phyloP scores from a whole-genome alignment of 2,113 vertebrate genomes.

The Cololabis saira region DNA sequence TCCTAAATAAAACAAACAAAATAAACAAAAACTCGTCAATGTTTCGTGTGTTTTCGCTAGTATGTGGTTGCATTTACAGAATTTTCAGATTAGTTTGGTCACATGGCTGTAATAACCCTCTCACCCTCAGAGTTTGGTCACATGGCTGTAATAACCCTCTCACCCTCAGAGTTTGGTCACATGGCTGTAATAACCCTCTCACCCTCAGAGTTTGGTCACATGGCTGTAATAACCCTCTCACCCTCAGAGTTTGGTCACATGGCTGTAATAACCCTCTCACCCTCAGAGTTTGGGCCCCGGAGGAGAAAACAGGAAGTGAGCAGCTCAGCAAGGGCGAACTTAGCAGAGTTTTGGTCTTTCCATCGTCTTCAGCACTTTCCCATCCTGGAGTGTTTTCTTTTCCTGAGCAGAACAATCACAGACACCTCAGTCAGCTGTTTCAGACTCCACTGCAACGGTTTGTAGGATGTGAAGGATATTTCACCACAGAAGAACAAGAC shows the following conservation, averaged over 20 bases:
- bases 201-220: constrained; percentile 25
- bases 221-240: neutral
- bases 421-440: neutral
- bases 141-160: neutral
- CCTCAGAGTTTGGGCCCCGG: constrained; percentile 10
- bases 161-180: too few species aligned
- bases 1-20: too few species aligned
- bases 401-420: constrained; percentile 12
- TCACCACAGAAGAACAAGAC: neutral
- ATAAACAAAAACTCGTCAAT: too few species aligned
- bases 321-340: constrained; percentile 41
- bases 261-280: constrained; percentile 7
- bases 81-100: too few species aligned
- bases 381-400: constrained; percentile 47
- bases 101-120: too few species aligned
- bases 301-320: constrained; percentile 29
- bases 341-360: constrained; percentile 10
- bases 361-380: constrained; percentile 44
- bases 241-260: constrained; percentile 15
- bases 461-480: too few species aligned
- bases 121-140: too few species aligned
- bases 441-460: too few species aligned
- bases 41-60: too few species aligned
- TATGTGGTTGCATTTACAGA: too few species aligned
- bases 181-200: neutral